phyloP scores from a whole-genome alignment of 2,797 vertebrate genomes.

The Hypotaenidia okinawae region DNA sequence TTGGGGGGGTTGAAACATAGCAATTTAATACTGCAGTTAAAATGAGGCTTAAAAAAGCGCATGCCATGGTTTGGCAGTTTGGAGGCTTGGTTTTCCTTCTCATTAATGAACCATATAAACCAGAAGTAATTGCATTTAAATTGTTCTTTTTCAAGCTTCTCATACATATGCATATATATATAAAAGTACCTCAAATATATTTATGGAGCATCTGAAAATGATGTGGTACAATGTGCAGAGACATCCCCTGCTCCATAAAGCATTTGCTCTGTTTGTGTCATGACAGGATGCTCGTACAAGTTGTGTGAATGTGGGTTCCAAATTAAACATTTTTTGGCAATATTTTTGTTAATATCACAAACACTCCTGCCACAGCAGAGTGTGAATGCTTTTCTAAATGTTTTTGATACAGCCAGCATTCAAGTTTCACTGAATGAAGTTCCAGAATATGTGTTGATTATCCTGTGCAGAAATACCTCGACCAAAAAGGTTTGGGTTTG shows the following conservation, averaged over 20 bases:
- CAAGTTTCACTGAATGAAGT: background rate
- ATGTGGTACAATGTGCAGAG: background rate
- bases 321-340: background rate
- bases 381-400: background rate
- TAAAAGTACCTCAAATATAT: background rate
- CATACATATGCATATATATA: rapidly evolving
- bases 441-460: background rate
- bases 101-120: background rate
- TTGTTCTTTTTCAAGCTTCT: background rate
- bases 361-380: rapidly evolving
- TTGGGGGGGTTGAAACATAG: background rate
- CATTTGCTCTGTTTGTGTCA: background rate
- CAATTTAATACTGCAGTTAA: background rate
- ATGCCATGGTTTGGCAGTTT: background rate
- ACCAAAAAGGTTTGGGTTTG: background rate
- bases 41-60: background rate
- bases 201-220: background rate
- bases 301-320: background rate
- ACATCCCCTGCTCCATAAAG: background rate
- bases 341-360: background rate
- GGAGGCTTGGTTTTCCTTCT: background rate
- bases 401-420: background rate
- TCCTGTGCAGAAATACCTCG: background rate
- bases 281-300: background rate
- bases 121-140: background rate